These are phyloP conservation scores for Stigmatopora argus DNA, from an alignment of 2,113 vertebrate genomes.

Conservation along the genomic window DNA sequence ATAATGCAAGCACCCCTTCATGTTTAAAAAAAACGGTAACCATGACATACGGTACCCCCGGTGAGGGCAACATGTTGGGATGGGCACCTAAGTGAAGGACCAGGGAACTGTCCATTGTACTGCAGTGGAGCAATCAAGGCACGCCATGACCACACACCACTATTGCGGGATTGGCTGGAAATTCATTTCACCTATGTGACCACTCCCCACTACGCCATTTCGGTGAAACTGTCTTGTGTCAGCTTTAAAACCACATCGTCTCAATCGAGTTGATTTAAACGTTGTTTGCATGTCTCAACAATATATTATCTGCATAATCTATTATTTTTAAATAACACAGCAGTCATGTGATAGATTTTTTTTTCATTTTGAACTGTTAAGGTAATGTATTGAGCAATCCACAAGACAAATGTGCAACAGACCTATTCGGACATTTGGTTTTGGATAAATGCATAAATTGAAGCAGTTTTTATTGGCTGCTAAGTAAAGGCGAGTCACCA, in stretches of 20 bases:
- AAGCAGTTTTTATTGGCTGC: slow-evolving; percentile 34
- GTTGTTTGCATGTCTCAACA: slow-evolving; percentile 1
- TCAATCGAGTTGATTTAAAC: neutral
- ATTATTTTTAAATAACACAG: neutral
- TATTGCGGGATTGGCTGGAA: slow-evolving; percentile 6
- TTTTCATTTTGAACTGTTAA: neutral
- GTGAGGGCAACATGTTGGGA: slow-evolving; percentile 5
- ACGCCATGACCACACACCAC: slow-evolving; percentile 32
- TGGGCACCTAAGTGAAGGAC: slow-evolving; percentile 31
- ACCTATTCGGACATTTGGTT: neutral
- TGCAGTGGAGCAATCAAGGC: slow-evolving; percentile 53
- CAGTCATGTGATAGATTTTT: too few relatives aligned
- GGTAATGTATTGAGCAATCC: neutral
- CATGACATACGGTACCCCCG: neutral
- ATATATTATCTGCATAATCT: slow-evolving; percentile 1
- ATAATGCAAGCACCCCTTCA: neutral
- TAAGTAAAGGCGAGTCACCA: slow-evolving; percentile 50
- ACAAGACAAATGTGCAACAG: neutral
- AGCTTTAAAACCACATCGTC: neutral
- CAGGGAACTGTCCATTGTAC: slow-evolving; percentile 69
- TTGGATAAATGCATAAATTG: slow-evolving; percentile 13
- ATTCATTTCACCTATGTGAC: slow-evolving; percentile 12
- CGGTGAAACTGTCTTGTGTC: neutral
- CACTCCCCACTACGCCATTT: neutral
- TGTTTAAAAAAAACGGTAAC: neutral